Evolutionary conservation across 1,140 invertebrate genomes (phyloP).

Genomic region (Coelopa frigida): DNA sequence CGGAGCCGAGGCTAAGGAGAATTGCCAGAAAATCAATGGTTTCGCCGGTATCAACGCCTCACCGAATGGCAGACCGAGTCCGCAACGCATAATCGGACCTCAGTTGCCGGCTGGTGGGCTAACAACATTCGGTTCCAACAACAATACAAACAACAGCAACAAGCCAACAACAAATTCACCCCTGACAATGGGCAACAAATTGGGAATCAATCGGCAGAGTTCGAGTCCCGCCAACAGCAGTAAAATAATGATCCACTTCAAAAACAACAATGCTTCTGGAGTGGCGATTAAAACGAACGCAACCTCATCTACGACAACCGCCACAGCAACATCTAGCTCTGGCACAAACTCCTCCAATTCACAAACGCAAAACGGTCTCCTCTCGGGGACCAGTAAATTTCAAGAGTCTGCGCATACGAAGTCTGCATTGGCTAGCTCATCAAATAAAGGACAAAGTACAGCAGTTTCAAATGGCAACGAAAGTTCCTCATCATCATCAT

Average conservation of each 20-base stretch:
- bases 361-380: conserved; percentile 25
- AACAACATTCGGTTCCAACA: no score
- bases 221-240: no score
- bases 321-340: conserved; percentile 19
- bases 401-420: conserved; percentile 28
- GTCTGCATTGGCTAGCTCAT: conserved; percentile 22
- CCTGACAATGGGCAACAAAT: conserved; percentile 11
- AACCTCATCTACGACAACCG: conserved; percentile 16
- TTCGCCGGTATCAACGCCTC: conserved; percentile 15
- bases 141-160: no score
- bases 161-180: no score
- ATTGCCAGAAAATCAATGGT: conserved; percentile 22
- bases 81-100: conserved; percentile 30
- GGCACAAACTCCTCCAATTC: background rate
- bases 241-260: conserved; percentile 17
- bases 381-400: conserved; percentile 28
- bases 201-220: conserved; percentile 6
- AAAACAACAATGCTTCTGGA: conserved; percentile 9
- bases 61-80: conserved; percentile 19
- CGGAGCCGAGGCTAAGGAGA: background rate
- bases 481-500: conserved; percentile 39
- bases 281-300: no score
- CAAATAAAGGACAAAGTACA: conserved; percentile 25
- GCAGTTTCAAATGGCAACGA: conserved; percentile 30
- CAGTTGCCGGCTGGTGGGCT: conserved; percentile 29